A percentile compares a stretch with the other conserved stretches of the same genome.
Conservation (phyloP, 1,140 invertebrate genomes). For the Tetranychus urticae region DNA sequence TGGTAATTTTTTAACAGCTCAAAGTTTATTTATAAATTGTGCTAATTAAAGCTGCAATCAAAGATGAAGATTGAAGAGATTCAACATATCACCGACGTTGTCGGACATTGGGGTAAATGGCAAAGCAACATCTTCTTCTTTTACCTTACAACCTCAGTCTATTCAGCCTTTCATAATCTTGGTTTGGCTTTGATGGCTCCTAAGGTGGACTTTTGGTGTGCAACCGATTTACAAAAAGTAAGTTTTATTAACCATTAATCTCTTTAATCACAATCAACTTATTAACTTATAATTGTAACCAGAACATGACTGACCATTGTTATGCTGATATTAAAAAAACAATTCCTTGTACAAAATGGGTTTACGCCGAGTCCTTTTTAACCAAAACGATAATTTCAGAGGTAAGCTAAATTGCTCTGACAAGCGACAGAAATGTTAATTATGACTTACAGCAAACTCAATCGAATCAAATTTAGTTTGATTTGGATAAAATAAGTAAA, state of each 20-base stretch:
- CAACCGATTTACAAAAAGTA: background rate
- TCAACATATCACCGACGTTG: constrained; percentile 3
- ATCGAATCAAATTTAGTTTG: too few species aligned
- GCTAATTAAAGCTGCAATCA: too few species aligned
- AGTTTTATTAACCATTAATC: background rate
- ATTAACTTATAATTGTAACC: background rate
- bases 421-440: too few species aligned
- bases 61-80: background rate
- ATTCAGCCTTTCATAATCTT: constrained; percentile 6
- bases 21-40: too few species aligned
- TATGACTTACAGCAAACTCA: too few species aligned
- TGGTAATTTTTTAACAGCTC: too few species aligned
- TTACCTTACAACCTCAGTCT: background rate
- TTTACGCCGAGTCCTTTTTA: constrained; percentile 8
- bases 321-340: background rate
- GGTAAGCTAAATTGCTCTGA: constrained; percentile 3
- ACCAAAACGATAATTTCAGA: constrained; percentile 7
- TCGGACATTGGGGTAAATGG: constrained; percentile 6
- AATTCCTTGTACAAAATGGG: constrained; percentile 5
- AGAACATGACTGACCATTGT: background rate
- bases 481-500: too few species aligned
- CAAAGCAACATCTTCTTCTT: constrained; percentile 6
- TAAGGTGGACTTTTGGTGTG: constrained; percentile 6
- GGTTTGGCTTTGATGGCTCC: constrained; percentile 8
- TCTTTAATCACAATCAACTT: background rate